These are phyloP conservation scores for Brachyhypopomus gauderio DNA, from an alignment of 2,113 vertebrate species.

Conservation along the genomic window DNA sequence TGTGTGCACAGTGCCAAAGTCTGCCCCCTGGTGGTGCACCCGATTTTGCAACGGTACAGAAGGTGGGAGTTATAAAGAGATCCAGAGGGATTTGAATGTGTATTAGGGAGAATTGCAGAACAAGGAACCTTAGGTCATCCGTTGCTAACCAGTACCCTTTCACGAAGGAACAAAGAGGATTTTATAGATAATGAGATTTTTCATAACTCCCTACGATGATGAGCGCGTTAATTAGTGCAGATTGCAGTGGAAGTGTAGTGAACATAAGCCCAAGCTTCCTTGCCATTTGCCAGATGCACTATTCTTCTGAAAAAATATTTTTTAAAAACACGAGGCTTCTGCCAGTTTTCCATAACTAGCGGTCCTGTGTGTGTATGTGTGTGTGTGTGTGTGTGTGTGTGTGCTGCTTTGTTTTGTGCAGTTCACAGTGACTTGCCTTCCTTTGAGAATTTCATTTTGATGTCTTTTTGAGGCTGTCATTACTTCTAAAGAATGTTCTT, in stretches of 20 bases:
- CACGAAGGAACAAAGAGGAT: constrained; percentile 1
- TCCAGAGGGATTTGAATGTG: neutral
- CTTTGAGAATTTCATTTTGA: constrained; percentile 52
- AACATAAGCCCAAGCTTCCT: neutral
- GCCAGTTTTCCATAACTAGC: constrained; percentile 43
- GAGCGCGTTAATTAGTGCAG: constrained; percentile 13
- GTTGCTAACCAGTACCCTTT: constrained; percentile 6
- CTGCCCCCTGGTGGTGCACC: neutral
- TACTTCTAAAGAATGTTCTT: constrained; percentile 37
- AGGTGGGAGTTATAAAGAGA: neutral
- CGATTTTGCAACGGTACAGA: constrained; percentile 3
- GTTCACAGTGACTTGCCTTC: constrained; percentile 64
- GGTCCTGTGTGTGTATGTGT: constrained; percentile 47
- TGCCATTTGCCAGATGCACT: neutral
- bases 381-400: constrained; percentile 22
- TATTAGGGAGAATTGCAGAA: constrained; percentile 9
- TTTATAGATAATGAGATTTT: constrained; percentile 9
- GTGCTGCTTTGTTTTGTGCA: constrained; percentile 53
- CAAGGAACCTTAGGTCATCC: neutral
- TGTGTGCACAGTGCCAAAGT: neutral
- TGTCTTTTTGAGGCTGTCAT: constrained; percentile 53
- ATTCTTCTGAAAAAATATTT: constrained; percentile 27
- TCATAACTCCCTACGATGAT: neutral
- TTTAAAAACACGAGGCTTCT: constrained; percentile 16
- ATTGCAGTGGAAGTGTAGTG: constrained; percentile 1